These are phyloP conservation scores for Neosilurus hyrtlii DNA, from an alignment of 2,797 vertebrate species.

Conservation along the genomic window DNA sequence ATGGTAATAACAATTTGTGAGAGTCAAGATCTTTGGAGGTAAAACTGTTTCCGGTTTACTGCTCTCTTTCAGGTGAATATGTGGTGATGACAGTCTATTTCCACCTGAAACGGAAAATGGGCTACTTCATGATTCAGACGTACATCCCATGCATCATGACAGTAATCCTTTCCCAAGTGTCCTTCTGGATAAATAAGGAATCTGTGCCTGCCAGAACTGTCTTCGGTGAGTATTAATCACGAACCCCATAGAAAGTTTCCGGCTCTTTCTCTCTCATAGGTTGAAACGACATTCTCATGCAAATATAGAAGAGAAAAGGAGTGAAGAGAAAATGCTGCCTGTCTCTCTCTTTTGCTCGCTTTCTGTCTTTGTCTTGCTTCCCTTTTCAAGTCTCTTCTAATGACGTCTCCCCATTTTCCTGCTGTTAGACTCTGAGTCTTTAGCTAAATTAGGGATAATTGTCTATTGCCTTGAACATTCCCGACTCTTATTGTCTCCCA, in stretches of 20 bases:
- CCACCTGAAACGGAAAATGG: conserved; percentile 97
- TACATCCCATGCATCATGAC: conserved; percentile 99
- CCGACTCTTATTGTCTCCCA: conserved; percentile 11
- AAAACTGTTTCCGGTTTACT: conserved; percentile 26
- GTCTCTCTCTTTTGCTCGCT: neutral
- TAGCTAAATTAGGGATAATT: conserved; percentile 40
- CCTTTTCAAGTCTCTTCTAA: conserved; percentile 32
- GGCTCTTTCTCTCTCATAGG: conserved; percentile 46
- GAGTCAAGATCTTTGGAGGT: neutral
- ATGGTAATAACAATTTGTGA: neutral
- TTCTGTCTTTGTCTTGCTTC: conserved; percentile 1
- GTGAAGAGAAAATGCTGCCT: conserved; percentile 13
- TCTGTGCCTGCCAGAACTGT: conserved; percentile 97
- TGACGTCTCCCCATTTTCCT: conserved; percentile 19
- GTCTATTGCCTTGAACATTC: conserved; percentile 29
- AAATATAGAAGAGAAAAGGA: conserved; percentile 36
- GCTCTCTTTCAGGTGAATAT: conserved; percentile 86
- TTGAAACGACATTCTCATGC: conserved; percentile 48
- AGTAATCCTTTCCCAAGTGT: conserved; percentile 99
- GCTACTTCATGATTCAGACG: conserved; percentile 99
- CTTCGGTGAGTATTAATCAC: conserved; percentile 83
- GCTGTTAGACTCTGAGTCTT: conserved; percentile 10
- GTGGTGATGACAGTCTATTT: conserved; percentile 98
- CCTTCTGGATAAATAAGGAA: conserved; percentile 99
- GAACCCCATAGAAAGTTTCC: conserved; percentile 54